Conservation (phyloP, 2,888 invertebrate species). For the Pseudolycoriella hygida region DNA sequence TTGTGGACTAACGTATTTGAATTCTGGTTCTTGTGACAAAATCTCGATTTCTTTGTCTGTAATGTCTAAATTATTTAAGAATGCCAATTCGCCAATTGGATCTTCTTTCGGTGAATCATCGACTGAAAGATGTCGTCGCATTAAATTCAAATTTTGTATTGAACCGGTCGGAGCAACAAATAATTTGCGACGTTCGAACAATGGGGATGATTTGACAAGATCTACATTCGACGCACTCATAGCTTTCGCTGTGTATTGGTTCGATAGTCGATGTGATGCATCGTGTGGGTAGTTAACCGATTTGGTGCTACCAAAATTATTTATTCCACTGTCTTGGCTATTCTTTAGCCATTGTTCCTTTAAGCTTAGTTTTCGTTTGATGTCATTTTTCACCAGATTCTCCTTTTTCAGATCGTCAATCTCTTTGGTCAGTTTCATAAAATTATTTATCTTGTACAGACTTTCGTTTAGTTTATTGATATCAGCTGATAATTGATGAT, state of each 20-base stretch:
- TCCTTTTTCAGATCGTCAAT: constrained; percentile 25
- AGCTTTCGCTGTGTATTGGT: neutral
- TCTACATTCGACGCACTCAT: no score
- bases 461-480: constrained; percentile 28
- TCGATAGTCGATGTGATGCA: neutral
- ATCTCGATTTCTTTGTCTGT: constrained; percentile 7
- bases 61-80: constrained; percentile 5
- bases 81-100: constrained; percentile 4
- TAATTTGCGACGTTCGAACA: no score
- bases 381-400: constrained; percentile 26
- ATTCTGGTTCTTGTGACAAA: constrained; percentile 6
- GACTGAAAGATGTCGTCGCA: no score
- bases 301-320: no score
- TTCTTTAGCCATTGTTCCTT: constrained; percentile 27
- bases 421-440: constrained; percentile 27
- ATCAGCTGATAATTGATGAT: constrained; percentile 10
- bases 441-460: constrained; percentile 24
- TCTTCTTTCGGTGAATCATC: neutral
- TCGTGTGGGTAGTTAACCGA: no score
- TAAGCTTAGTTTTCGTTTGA: constrained; percentile 24
- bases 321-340: constrained; percentile 10
- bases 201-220: no score
- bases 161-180: neutral
- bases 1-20: constrained; percentile 2
- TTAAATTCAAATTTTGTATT: constrained; percentile 3